Conservation (phyloP, 2,113 vertebrate species). For the Aramus guarauna region DNA sequence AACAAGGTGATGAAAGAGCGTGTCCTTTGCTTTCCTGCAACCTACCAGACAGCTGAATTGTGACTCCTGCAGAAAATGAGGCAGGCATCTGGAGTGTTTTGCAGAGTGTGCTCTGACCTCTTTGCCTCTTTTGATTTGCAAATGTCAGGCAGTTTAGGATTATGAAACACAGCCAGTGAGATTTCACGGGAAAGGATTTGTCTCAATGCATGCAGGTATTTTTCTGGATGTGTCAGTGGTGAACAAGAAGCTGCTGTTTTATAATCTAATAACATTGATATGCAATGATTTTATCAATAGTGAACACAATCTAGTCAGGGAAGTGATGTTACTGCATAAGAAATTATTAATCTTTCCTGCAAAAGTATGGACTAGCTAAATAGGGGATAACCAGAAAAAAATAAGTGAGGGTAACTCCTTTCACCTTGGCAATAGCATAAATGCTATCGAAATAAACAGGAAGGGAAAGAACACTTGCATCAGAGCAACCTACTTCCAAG, state of each 20-base stretch:
- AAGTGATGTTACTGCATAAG: neutral
- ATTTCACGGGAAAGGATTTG: neutral
- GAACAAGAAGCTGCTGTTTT: neutral
- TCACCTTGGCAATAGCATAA: neutral
- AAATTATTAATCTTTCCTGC: neutral
- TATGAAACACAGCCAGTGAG: neutral
- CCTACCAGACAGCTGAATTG: neutral
- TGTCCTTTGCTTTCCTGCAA: neutral
- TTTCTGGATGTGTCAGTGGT: neutral
- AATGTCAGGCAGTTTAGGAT: neutral
- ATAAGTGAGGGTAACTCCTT: neutral
- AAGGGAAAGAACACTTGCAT: neutral
- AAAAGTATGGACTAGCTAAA: neutral
- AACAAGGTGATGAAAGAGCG: neutral
- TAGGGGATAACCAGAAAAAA: neutral
- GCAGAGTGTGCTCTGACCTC: neutral
- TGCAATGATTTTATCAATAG: neutral
- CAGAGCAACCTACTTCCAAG: neutral
- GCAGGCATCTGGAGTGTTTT: neutral
- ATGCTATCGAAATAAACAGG: neutral
- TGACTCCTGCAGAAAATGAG: neutral
- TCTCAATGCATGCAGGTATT: neutral
- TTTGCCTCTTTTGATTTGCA: neutral
- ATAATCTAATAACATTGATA: neutral
- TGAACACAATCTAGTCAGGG: neutral